These are phyloP conservation scores for Latrodectus elegans DNA, from an alignment of 2,888 invertebrate genomes.

Conservation along the genomic window DNA sequence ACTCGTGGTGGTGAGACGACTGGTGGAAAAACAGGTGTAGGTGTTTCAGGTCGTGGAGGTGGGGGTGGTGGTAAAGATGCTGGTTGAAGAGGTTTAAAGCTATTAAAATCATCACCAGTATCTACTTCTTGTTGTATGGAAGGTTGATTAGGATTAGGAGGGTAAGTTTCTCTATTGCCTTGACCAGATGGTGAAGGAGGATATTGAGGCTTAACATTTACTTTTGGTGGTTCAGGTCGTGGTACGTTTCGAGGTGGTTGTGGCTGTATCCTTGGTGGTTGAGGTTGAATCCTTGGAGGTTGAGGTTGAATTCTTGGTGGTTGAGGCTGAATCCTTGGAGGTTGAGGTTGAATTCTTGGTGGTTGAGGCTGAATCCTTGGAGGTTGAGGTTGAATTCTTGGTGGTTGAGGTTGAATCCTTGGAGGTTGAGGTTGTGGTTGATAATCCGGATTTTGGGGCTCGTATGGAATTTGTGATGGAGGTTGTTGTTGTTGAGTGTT, in stretches of 20 bases:
- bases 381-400: conserved; percentile 27
- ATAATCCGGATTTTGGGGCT: conserved; percentile 12
- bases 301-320: not conserved
- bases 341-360: conserved; percentile 23
- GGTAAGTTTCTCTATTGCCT: conserved; percentile 12
- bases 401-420: conserved; percentile 29
- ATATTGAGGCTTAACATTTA: conserved; percentile 44
- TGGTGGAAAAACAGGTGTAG: conserved; percentile 52
- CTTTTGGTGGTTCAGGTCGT: conserved; percentile 33
- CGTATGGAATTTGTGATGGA: not conserved
- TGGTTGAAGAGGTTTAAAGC: conserved; percentile 41
- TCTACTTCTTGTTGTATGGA: conserved; percentile 62
- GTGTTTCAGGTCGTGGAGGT: conserved; percentile 26
- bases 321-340: conserved; percentile 11
- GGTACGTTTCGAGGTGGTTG: conserved; percentile 10
- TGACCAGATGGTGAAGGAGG: conserved; percentile 21
- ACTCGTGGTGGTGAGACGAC: conserved; percentile 61
- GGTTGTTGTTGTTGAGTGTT: conserved; percentile 21
- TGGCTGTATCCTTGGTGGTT: conserved; percentile 4
- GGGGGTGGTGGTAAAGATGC: conserved; percentile 36
- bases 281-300: not conserved
- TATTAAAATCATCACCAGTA: conserved; percentile 57
- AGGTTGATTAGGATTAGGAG: conserved; percentile 21
- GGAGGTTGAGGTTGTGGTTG: conserved; percentile 39
- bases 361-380: conserved; percentile 5